A percentile compares a stretch with the other conserved stretches of the same genome.
Conservation (phyloP, 2,797 vertebrate species). For the Acanthurus leucopareius region DNA sequence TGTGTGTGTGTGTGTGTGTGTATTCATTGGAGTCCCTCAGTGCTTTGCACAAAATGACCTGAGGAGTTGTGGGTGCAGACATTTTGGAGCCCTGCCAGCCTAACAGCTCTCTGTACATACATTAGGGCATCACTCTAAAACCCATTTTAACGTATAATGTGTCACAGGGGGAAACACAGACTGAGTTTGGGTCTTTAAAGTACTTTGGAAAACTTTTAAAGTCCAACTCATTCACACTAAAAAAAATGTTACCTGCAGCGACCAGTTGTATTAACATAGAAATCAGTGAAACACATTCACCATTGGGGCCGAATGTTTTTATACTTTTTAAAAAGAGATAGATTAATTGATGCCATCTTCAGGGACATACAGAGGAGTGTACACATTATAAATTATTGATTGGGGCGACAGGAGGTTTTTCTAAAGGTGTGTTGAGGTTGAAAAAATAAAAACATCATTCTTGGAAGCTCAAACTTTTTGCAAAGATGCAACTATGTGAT, state of each 20-base stretch:
- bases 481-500: neutral
- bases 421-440: neutral
- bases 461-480: neutral
- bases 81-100: slow-evolving; percentile 38
- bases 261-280: neutral
- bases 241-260: neutral
- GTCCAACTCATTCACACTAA: slow-evolving; percentile 1
- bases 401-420: neutral
- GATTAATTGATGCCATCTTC: neutral
- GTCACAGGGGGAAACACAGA: slow-evolving; percentile 2
- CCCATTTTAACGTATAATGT: slow-evolving; percentile 24
- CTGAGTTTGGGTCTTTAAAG: slow-evolving; percentile 15
- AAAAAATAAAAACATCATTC: too few species aligned
- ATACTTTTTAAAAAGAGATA: neutral
- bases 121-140: slow-evolving; percentile 28
- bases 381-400: too few species aligned
- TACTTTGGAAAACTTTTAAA: slow-evolving; percentile 36
- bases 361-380: neutral
- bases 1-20: slow-evolving; percentile 10
- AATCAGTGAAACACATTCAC: neutral
- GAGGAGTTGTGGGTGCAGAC: slow-evolving; percentile 34
- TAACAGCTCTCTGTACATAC: slow-evolving; percentile 34
- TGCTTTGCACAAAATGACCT: slow-evolving; percentile 48
- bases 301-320: neutral
- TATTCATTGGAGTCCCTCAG: slow-evolving; percentile 28